Evolutionary conservation across 2,888 invertebrate genomes (phyloP), one percentile per base, ranked within the genome.

Genomic region (Agrotis segetum): DNA sequence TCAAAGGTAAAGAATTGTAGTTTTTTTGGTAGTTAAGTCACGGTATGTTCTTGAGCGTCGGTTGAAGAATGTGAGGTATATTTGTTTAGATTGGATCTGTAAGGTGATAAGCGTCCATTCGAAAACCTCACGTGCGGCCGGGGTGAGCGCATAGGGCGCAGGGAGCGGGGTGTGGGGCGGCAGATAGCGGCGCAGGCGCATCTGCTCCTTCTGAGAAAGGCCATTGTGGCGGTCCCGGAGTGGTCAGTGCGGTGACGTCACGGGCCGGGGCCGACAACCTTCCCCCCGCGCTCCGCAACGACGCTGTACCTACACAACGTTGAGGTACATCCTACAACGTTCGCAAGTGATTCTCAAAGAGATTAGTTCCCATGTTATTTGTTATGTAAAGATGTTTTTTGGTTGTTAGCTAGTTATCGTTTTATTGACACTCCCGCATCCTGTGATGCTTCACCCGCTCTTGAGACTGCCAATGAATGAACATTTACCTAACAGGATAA

Each of bases 171-270:
- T 74, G 85, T 89, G 91, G 88, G 78, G 88, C 89, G 90, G 91
- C 87, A 90, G 92, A 93, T 92, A 93, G 93, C 91, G 92, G 92
- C 93, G 91, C 92, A 87, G 87, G 92, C 93, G 93, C 95, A 95
- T 95, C 94, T 94, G 95, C 95, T 95, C 93, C 93, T 95, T 95
- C 95, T 94, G 88, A 95, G 96, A 95, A 96, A 94, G 95, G 91
- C 94, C 93, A 93, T 94, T 94, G 94, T 94, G 94, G 92, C 92
- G 92, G 92, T 92, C 92, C 92, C 92, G 89, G 88, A 94, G 94
- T 94, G 95, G 95, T 94, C 95, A 95, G 94, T 93, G 92, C 91
- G 93, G 90, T 95, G 95, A 95, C 96, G 96, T 96, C 96, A 96
- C 95, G 89, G 92, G 92, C 90, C 87, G 92, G 92, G 95, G 94